phyloP scores from a whole-genome alignment of 2,888 invertebrate species.

The Lobophora halterata region DNA sequence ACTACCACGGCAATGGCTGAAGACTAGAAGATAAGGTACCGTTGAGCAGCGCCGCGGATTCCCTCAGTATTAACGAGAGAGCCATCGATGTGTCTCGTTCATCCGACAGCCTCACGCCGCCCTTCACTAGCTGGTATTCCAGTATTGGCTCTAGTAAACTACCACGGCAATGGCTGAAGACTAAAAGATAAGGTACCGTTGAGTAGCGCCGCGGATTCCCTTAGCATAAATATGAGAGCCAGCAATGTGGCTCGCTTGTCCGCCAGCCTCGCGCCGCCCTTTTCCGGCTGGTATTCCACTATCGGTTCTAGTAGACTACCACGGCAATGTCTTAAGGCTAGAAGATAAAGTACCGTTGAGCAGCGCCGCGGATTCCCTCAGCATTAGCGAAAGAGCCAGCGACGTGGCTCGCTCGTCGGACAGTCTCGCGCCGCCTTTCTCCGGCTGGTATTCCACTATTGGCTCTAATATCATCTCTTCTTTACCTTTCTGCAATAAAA shows the following conservation, averaged over 20 bases:
- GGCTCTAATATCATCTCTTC: slow-evolving; percentile 60
- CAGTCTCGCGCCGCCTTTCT: slow-evolving; percentile 51
- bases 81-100: slow-evolving; percentile 38
- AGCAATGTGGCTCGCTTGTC: too few species aligned
- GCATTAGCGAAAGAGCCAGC: slow-evolving; percentile 45
- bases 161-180: too few species aligned
- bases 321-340: too few species aligned
- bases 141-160: too few species aligned
- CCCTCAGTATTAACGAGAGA: slow-evolving; percentile 47
- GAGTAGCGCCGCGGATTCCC: too few species aligned
- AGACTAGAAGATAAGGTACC: slow-evolving; percentile 43
- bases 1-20: too few species aligned
- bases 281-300: too few species aligned
- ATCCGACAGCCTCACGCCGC: slow-evolving; percentile 40
- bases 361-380: slow-evolving; percentile 46
- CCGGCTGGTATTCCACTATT: slow-evolving; percentile 63
- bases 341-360: slow-evolving; percentile 47
- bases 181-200: too few species aligned
- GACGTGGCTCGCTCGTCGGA: slow-evolving; percentile 37
- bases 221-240: too few species aligned
- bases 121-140: slow-evolving; percentile 44
- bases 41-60: slow-evolving; percentile 44
- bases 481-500: slow-evolving; percentile 36
- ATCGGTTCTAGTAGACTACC: too few species aligned
- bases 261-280: too few species aligned